A percentile compares a stretch with the other conserved stretches of the same genome.
Conservation (phyloP, 2,888 invertebrate genomes). For the Leptothorax acervorum region DNA sequence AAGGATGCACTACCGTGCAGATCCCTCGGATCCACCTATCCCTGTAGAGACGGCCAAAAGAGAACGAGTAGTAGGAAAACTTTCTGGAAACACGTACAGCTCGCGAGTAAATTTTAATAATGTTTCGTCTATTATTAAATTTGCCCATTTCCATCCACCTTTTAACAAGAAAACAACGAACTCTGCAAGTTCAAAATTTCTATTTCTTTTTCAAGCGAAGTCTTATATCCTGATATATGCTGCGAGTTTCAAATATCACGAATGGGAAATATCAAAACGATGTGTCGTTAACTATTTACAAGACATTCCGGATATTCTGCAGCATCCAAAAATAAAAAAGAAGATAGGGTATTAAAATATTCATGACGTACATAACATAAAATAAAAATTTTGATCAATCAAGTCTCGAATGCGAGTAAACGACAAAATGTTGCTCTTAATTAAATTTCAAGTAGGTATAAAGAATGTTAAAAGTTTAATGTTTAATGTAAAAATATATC, state of each 20-base stretch:
- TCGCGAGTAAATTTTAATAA: slow-evolving; percentile 53
- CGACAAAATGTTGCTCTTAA: not conserved
- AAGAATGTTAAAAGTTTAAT: too few relatives aligned
- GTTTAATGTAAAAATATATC: too few relatives aligned
- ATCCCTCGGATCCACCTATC: slow-evolving; percentile 33
- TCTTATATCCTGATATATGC: not conserved
- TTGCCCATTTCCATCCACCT: slow-evolving; percentile 5
- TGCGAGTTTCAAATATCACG: not conserved
- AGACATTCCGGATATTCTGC: not conserved
- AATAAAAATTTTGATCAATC: not conserved
- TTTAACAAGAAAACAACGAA: slow-evolving; percentile 30
- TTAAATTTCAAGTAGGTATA: not conserved
- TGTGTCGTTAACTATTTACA: not conserved
- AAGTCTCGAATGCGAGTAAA: not conserved
- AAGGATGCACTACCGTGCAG: slow-evolving; percentile 30
- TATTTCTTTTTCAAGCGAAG: not conserved
- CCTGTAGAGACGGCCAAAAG: slow-evolving; percentile 16
- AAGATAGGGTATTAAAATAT: not conserved
- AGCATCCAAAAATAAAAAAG: not conserved
- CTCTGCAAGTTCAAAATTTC: slow-evolving; percentile 12
- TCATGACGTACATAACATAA: not conserved
- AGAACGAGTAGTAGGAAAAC: slow-evolving; percentile 21
- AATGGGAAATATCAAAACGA: not conserved
- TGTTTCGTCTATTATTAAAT: slow-evolving; percentile 48
- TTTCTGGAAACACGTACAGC: slow-evolving; percentile 35